These are phyloP conservation scores for Helicoverpa zea DNA, from an alignment of 1,140 invertebrate genomes.

Conservation along the genomic window DNA sequence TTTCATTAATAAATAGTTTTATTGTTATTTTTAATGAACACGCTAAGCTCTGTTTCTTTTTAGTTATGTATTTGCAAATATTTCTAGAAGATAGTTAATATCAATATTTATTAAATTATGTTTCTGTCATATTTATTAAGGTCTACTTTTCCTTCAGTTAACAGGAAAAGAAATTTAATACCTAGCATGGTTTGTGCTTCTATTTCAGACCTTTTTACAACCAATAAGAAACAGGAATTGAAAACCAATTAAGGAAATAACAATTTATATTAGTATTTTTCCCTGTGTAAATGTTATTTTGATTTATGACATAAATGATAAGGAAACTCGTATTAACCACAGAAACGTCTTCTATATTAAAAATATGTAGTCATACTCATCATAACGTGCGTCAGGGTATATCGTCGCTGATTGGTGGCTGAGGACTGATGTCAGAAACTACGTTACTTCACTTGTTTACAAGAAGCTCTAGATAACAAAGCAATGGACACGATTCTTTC, in stretches of 20 bases:
- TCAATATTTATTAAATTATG: too few species aligned
- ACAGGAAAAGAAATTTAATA: too few species aligned
- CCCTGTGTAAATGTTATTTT: too few species aligned
- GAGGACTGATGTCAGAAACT: not conserved
- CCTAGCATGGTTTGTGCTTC: too few species aligned
- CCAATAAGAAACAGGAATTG: too few species aligned
- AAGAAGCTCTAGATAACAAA: not conserved
- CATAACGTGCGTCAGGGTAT: not conserved
- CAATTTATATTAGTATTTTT: too few species aligned
- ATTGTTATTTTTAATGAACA: slow-evolving; percentile 13
- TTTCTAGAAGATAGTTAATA: too few species aligned
- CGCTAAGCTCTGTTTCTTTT: not conserved
- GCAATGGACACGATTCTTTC: not conserved
- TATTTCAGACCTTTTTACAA: too few species aligned
- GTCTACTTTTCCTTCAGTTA: too few species aligned
- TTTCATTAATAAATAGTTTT: slow-evolving; percentile 8
- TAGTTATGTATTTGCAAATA: not conserved
- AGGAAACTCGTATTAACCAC: not conserved
- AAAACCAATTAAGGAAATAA: too few species aligned
- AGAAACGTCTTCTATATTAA: not conserved
- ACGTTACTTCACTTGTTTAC: not conserved
- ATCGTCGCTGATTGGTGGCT: not conserved
- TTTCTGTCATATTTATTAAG: too few species aligned
- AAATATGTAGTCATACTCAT: not conserved
- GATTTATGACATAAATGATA: too few species aligned